Base-by-base conservation (phyloP, 2,113 vertebrate genomes). In the Gorsachius goisagi region DNA sequence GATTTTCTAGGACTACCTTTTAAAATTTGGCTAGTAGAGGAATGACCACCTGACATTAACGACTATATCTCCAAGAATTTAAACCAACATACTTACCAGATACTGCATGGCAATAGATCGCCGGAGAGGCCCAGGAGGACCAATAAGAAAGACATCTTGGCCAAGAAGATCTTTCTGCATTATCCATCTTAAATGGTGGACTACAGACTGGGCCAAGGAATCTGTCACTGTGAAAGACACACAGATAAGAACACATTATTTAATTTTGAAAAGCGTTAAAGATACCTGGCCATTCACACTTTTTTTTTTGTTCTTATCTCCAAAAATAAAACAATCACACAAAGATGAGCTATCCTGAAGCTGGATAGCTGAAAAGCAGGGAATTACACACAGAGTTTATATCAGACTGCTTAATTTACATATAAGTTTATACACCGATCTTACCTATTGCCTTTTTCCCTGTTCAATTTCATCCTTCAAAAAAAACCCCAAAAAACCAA, bases 131-230 rank as follows among this genome's bases (percentile, higher is more conserved):
- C 99, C 99, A 20, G 99, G 99, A 47, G 99, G 99, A 32, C 99
- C 99, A 21, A 99, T 99, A 23, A 99, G 99, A 93, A 99, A 99
- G 49, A 99, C 97, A 80, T 99, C 99, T 97, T 99, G 99, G 14
- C 99, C 99, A 86, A 99, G 93, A 87, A 99, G 98, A 89, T 99
- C 99, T 95, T 99, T 99, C 96, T 99, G 99, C 99, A 99, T 99
- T 89, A 99, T 99, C 99, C 99, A 99, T 98, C 99, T 98, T 23
- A 99, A 98, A 95, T 99, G 99, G 49, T 99, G 99, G 84, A 98
- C 97, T 41, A 99, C 97, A 23, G 98, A 98, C 58, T 99, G 99
- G 16, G 99, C 97, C 85, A 99, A 32, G 50, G 98, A 97, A 52
- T 99, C 98, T 91, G 98, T 98, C 97, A 99, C 99, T 99, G 89